Evolutionary conservation across 2,888 invertebrate species (phyloP).

Genomic region (Cephonodes hylas): DNA sequence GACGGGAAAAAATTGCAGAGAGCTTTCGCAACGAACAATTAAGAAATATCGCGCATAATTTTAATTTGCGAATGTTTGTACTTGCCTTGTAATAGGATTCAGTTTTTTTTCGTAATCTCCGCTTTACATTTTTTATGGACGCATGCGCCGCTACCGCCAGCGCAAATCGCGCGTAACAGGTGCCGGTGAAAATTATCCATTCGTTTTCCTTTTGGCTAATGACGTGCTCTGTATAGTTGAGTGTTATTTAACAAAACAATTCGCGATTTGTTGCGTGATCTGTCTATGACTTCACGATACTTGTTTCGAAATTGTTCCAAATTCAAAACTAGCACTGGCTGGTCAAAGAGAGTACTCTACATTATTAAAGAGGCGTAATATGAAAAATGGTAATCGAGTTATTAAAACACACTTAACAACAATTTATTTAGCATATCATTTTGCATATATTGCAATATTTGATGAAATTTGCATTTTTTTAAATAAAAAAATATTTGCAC

Average conservation of each 20-base stretch:
- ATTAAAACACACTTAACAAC: too few species aligned
- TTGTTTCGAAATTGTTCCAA: neutral
- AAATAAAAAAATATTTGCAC: too few species aligned
- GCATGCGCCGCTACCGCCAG: slow-evolving; percentile 29
- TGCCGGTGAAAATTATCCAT: slow-evolving; percentile 48
- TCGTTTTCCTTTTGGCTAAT: slow-evolving; percentile 45
- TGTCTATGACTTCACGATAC: neutral
- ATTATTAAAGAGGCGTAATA: too few species aligned
- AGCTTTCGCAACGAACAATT: slow-evolving; percentile 37
- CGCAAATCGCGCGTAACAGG: slow-evolving; percentile 42
- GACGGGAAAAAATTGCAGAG: slow-evolving; percentile 31
- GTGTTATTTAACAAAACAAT: slow-evolving; percentile 18
- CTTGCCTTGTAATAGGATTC: neutral
- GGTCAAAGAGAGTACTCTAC: too few species aligned
- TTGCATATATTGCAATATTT: too few species aligned
- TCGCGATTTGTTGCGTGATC: slow-evolving; percentile 13
- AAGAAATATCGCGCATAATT: slow-evolving; percentile 36
- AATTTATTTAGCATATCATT: too few species aligned
- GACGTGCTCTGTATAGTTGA: slow-evolving; percentile 17
- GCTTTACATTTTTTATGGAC: slow-evolving; percentile 32
- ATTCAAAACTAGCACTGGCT: neutral
- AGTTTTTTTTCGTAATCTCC: slow-evolving; percentile 50
- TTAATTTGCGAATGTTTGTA: slow-evolving; percentile 30
- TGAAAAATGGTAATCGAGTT: too few species aligned
- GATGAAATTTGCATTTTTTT: too few species aligned